Conservation (phyloP, 64 coral and sea anemone species). For the Acropora tenuis region DNA sequence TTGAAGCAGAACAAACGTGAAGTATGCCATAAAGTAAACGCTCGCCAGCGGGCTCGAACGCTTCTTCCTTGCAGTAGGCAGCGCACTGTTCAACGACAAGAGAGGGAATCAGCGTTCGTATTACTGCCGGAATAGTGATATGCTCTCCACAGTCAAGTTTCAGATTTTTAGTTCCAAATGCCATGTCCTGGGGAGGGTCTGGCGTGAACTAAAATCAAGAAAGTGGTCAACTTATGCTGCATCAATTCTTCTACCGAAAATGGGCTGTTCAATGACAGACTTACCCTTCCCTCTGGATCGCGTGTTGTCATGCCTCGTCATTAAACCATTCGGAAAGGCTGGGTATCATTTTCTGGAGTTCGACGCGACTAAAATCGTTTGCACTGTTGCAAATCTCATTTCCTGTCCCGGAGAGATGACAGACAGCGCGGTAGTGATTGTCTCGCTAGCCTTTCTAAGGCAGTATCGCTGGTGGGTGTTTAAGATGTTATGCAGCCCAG, state of each 20-base stretch:
- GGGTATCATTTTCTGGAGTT: constrained; percentile 25
- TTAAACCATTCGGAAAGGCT: constrained; percentile 39
- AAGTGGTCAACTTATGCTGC: constrained; percentile 29
- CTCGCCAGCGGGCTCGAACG: constrained; percentile 38
- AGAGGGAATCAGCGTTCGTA: constrained; percentile 42
- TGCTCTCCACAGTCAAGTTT: constrained; percentile 40
- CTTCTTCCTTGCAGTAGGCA: neutral
- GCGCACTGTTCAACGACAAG: neutral
- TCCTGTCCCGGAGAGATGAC: no score
- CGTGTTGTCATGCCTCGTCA: constrained; percentile 45
- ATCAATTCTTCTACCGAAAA: constrained; percentile 24
- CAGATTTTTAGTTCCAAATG: constrained; percentile 20
- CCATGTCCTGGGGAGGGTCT: constrained; percentile 30
- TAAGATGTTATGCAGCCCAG: no score
- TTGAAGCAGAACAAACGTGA: constrained; percentile 47
- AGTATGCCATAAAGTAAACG: constrained; percentile 30
- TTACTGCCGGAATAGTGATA: constrained; percentile 22
- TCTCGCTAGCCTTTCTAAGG: no score
- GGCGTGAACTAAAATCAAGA: constrained; percentile 29
- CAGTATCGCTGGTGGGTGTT: no score
- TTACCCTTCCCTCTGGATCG: constrained; percentile 17
- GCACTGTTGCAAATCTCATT: neutral
- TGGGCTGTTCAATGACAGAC: neutral
- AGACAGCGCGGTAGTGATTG: no score
- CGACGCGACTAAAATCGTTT: neutral